Evolutionary conservation across 1,140 invertebrate genomes (phyloP).

Genomic region (Psix sp.): DNA sequence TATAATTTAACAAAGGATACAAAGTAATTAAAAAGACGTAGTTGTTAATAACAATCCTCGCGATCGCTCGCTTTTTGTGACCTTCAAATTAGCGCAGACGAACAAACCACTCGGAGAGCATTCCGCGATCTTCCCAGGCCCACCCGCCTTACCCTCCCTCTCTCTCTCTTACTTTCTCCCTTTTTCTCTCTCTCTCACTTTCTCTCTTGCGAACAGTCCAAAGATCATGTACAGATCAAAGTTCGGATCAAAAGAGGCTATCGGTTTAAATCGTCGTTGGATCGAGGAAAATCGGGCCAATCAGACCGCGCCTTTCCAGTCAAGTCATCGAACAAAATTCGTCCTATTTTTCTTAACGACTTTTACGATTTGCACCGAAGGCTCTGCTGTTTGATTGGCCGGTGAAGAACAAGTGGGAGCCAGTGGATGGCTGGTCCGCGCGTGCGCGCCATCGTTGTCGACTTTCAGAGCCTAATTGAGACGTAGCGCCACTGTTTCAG

Average conservation of each 20-base stretch:
- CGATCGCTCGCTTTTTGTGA: slow-evolving; percentile 20
- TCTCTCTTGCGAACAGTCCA: slow-evolving; percentile 6
- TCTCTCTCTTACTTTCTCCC: slow-evolving; percentile 22
- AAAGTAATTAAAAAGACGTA: slow-evolving; percentile 29
- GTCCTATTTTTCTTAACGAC: slow-evolving; percentile 55
- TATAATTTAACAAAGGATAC: slow-evolving; percentile 32
- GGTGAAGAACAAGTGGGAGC: not conserved
- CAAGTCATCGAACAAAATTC: slow-evolving; percentile 55
- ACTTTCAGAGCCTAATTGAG: slow-evolving; percentile 23
- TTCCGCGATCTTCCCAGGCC: slow-evolving; percentile 27
- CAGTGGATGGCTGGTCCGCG: not conserved
- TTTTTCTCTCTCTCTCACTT: slow-evolving; percentile 17
- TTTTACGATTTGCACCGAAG: slow-evolving; percentile 41
- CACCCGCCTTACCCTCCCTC: slow-evolving; percentile 8
- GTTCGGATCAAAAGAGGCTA: too few species aligned
- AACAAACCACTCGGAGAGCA: slow-evolving; percentile 29
- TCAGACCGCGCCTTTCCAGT: slow-evolving; percentile 28
- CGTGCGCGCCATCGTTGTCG: slow-evolving; percentile 16
- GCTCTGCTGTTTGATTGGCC: slow-evolving; percentile 21
- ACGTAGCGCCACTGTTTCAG: not conserved
- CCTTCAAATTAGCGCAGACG: slow-evolving; percentile 13
- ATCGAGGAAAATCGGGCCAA: slow-evolving; percentile 32
- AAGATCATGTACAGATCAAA: slow-evolving; percentile 18
- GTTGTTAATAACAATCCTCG: slow-evolving; percentile 31
- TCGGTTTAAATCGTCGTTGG: too few species aligned